These are phyloP conservation scores for Glyphotaelius pellucidus DNA, from an alignment of 2,888 invertebrate genomes.

Conservation along the genomic window DNA sequence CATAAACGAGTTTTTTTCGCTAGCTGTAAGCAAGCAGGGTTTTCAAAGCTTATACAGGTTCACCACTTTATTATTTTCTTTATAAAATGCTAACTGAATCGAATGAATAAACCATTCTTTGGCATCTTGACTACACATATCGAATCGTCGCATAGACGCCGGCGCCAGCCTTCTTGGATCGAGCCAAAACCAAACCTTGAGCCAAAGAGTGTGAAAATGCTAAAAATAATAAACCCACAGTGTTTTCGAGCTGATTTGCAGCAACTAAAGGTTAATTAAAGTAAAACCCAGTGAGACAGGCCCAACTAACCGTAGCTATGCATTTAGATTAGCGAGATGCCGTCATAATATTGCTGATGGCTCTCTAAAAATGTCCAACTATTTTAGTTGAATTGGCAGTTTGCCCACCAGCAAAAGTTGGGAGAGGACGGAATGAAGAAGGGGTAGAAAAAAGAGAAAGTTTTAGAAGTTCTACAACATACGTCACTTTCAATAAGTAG, in stretches of 20 bases:
- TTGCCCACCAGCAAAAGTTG: conserved; percentile 46
- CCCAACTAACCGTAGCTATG: not conserved
- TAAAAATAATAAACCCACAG: not conserved
- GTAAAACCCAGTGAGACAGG: conserved; percentile 42
- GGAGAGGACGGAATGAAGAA: not conserved
- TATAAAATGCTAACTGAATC: not conserved
- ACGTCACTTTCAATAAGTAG: not conserved
- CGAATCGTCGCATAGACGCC: not conserved
- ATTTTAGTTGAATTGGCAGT: conserved; percentile 64
- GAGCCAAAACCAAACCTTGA: not conserved
- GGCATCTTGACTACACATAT: not conserved
- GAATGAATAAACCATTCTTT: not conserved
- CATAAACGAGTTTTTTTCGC: too few relatives aligned
- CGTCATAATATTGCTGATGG: conserved; percentile 64
- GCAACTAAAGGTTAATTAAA: conserved; percentile 44
- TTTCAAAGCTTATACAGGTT: too few relatives aligned
- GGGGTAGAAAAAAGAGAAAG: conserved; percentile 36
- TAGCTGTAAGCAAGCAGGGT: too few relatives aligned
- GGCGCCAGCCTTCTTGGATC: not conserved
- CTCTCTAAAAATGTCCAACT: conserved; percentile 65
- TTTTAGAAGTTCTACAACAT: not conserved
- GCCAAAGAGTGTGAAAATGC: not conserved
- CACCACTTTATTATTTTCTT: not conserved
- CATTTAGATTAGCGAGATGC: conserved; percentile 47
- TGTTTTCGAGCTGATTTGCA: not conserved